Evolutionary conservation across 2,888 invertebrate species (phyloP), one percentile per base, ranked within the genome.

Genomic region (Leucoma salicis): DNA sequence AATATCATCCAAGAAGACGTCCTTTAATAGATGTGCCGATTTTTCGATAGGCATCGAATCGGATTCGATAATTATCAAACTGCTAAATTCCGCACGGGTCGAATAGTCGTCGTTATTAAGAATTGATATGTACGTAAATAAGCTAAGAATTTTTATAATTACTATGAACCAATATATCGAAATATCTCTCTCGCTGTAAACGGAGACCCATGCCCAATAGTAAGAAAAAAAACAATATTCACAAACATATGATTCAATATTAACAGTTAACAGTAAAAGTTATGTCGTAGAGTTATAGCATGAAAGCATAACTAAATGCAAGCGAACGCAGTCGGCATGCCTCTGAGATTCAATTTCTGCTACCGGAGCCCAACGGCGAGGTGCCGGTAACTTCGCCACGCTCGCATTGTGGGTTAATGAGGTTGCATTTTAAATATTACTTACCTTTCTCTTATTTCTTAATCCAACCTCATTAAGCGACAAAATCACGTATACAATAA

Each of bases 261-360:
- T 25, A 25, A 27, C 11, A 27, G 3, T 10, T 27, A n/a, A 11
- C 21, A 27, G 7, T 3, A 18, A n/a, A 18, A 18, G 18, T 5
- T 18, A n/a, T 27, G 25, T 25, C 2, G 7, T 27, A 27, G 5
- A 45, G 46, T 54, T 51, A 49, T 65, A 65, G 63, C 63, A 49
- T 59, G 65, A 56, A 66, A 74, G 79, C 86, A 74, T 74, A 76
- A 77, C 87, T 79, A 88, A 88, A 83, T 49, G 79, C 69, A 46
- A 53, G 48, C 55, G 64, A 52, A 60, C 48, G 61, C 64, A 55
- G 56, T 40, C 64, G 70, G 80, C 86, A 84, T 87, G 86, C 82
- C 60, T 66, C 64, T 58, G 64, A 72, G 73, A 75, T 87, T 83
- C 72, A 74, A 78, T 85, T 87, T 78, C 84, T 78, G 80, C 78